A percentile compares a stretch with the other conserved stretches of the same genome.
phyloP scores from a whole-genome alignment of 2,888 invertebrate species.

The Drosophila fulvimacula region DNA sequence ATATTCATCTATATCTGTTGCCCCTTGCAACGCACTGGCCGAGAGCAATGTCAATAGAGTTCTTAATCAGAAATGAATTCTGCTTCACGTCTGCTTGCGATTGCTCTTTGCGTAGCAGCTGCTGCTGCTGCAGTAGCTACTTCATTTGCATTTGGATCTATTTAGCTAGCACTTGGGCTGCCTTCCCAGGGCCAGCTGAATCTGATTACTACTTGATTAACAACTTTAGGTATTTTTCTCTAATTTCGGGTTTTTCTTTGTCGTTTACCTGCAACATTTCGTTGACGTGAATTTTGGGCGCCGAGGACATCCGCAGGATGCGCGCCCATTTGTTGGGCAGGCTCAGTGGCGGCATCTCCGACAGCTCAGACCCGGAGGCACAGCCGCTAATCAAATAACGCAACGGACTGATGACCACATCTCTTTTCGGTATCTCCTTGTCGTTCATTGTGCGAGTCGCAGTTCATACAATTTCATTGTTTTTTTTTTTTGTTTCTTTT shows the following conservation, averaged over 20 bases:
- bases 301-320: conserved; percentile 81
- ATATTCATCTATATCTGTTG: conserved; percentile 17
- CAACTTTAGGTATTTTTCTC: too few relatives aligned
- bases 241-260: background rate
- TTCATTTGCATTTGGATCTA: background rate
- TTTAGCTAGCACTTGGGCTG: background rate
- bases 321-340: conserved; percentile 83
- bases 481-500: background rate
- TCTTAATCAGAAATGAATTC: conserved; percentile 37
- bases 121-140: background rate
- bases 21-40: conserved; percentile 5
- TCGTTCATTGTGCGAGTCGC: conserved; percentile 26
- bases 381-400: conserved; percentile 82
- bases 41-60: conserved; percentile 53
- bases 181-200: background rate
- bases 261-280: conserved; percentile 83
- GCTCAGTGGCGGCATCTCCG: conserved; percentile 79
- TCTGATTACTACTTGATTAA: conserved; percentile 19
- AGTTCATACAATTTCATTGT: conserved; percentile 10
- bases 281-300: conserved; percentile 81
- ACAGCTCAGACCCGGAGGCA: conserved; percentile 76
- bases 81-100: background rate
- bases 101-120: background rate
- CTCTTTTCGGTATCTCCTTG: conserved; percentile 77
- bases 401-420: conserved; percentile 75